Evolutionary conservation across 2,797 vertebrate genomes (phyloP), one percentile per base, ranked within the genome.

Genomic region (Siniperca undulata): DNA sequence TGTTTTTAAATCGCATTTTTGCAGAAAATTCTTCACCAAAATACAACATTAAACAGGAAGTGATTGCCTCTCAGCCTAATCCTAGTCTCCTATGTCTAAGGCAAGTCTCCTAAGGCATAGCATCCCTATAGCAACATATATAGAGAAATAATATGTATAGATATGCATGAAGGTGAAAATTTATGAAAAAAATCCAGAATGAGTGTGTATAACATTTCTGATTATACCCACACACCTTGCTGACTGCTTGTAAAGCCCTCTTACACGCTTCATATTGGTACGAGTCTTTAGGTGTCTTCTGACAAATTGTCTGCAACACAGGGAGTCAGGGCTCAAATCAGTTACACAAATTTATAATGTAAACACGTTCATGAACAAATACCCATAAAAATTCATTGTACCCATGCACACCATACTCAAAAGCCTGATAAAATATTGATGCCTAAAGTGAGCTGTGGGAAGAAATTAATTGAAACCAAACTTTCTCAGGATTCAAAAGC

Each of bases 271-370:
- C 97, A 0, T 97, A 98, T 77, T 95, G 96, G 0, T 89, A 81
- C 0, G 96, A 97, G 72, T 97, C 97, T 93, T 97, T 99, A 0
- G 96, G 94, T 0, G 97, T 99, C 93, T 99, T 99, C 93, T 99
- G 99, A 88, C 98, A 99, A 86, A 99, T 99, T 10, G 98, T 99
- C 99, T 99, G 94, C 36, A 96, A 95, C 22, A 85, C 89, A 94
- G 36, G 0, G 20, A 84, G 61, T n/a, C 30, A 77, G 13, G 6
- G 62, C 3, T 56, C 10, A 44, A 9, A 74, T 64, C 30, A 70
- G 30, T 74, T 61, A 36, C 13, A 38, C 27, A 17, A 10, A 12
- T 42, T 38, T 22, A 19, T 22, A 50, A 56, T 0, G 16, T 50
- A 67, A 40, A 42, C 22, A 53, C 11, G 40, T 30, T 60, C 1